Evolutionary conservation across 2,888 invertebrate species (phyloP), one percentile per base, ranked within the genome.

Genomic region (Actias luna): DNA sequence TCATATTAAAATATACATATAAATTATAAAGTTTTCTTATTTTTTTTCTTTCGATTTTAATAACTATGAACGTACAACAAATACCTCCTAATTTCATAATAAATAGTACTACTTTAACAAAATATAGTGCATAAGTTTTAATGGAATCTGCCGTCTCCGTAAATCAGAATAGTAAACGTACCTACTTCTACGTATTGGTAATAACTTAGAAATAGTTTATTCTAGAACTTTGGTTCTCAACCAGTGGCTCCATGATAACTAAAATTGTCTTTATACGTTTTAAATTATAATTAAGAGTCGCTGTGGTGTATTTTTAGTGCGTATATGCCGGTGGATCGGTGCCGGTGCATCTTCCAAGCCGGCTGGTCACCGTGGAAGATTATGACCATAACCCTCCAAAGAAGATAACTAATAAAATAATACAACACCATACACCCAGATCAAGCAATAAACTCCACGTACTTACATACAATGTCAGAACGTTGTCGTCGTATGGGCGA

Each of bases 121-220:
- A 25, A 52, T 4, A 52, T 29, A 27, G 29, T 16, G 29, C 52
- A 27, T 3, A 52, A 27, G 52, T 52, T 52, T 52, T 52, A 27
- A 27, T 29, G 27, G 27, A 16, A 5, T 14, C 18, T 50, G 8
- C 14, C 1, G n/a, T 36, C 36, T 58, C 27, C 36, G 5, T 58
- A 35, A 46, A 46, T 8, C 22, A 22, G 22, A 22, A 46, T 39
- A 36, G 22, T 39, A 35, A 35, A 59, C 25, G 10, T 25, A 58
- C n/a, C 31, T 22, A 50, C 29, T 27, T 59, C 29, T 42, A 5
- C 16, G n/a, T 65, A 50, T 61, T 60, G 66, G 65, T 61, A 65
- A 70, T 65, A 70, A 64, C 61, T 46, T 58, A 22, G 39, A 42
- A 58, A 27, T 35, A 59, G 50, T 63, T 66, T 67, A 59, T 64